These are phyloP conservation scores for Polymixis lichenea DNA, from an alignment of 2,888 invertebrate species.

Conservation along the genomic window DNA sequence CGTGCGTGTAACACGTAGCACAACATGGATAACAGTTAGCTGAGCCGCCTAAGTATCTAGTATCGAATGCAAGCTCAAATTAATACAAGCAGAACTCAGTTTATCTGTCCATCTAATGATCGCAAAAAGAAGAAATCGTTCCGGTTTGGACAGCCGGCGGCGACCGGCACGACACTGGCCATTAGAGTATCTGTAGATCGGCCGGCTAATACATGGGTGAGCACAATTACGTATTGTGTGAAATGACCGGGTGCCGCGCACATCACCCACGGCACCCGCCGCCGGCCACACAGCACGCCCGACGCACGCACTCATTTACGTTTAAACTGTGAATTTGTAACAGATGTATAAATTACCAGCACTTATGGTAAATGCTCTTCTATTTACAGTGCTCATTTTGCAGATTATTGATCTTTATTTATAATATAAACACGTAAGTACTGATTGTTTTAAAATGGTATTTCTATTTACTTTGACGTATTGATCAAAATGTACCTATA, in stretches of 20 bases:
- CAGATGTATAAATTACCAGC: constrained; percentile 25
- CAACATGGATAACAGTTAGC: constrained; percentile 14
- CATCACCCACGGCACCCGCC: constrained; percentile 12
- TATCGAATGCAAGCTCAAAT: constrained; percentile 24
- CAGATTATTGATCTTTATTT: not conserved
- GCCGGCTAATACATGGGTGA: constrained; percentile 48
- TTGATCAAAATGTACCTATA: not conserved
- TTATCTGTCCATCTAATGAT: constrained; percentile 32
- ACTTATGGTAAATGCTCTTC: constrained; percentile 8
- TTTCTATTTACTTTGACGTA: not conserved
- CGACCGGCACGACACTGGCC: constrained; percentile 30
- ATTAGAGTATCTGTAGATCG: constrained; percentile 36
- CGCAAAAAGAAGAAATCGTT: constrained; percentile 38
- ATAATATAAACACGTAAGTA: not conserved
- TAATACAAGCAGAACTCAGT: constrained; percentile 23
- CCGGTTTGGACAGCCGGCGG: constrained; percentile 36
- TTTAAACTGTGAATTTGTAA: constrained; percentile 23
- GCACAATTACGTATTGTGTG: constrained; percentile 76
- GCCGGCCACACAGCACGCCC: not conserved
- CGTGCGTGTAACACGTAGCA: not conserved
- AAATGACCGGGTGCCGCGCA: constrained; percentile 67
- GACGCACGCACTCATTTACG: constrained; percentile 22
- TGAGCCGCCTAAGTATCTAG: not conserved
- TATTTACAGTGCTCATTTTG: not conserved
- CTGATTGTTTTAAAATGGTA: not conserved